Base-by-base conservation (phyloP, 2,888 invertebrate species). In the Busseola fusca region DNA sequence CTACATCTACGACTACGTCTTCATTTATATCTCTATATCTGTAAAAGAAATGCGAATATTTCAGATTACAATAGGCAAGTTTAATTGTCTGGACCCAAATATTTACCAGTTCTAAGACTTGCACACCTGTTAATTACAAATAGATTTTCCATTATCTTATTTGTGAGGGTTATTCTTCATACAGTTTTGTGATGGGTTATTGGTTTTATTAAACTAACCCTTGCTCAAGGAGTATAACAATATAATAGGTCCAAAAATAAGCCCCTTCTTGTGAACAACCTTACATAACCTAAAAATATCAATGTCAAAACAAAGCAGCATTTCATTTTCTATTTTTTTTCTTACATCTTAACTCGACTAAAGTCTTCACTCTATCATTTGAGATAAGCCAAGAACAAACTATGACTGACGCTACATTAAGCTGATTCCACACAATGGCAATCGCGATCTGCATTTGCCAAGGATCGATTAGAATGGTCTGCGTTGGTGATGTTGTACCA, bases 61-160 rank as follows among this genome's bases (percentile, higher is more conserved):
- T 64, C 21, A 34, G n/a, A 50, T 37, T 6, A 9, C 3, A n/a
- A 56, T 21, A 6, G 14, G 60, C 3, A 60, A 64, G n/a, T 50
- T 16, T 40, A n/a, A 34, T 42, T 30, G 10, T 48, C 45, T 67
- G 21, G 3, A 21, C 1, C 4, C 7, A 37, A 37, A 52, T 58
- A 52, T 37, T 59, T 9, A 59, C 21, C 2, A 50, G 10, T 50
- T 58, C 10, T 48, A 57, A 10, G 30, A 57, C 9, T 48, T 59
- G 58, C 83, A 84, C 93, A 97, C 97, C 97, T 96, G 87, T 97
- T 97, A 67, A 97, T 96, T 78, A 97, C 96, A 88, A 97, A 97
- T 82, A 97, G 94, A 92, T 60, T 74, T 40, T 97, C 97, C 97
- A 97, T 76, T 97, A 12, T 74, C 5, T 50, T 56, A n/a, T 67